Evolutionary conservation across 1,140 invertebrate genomes (phyloP), one percentile per base, ranked within the genome.

Genomic region (Condylostylus longicornis): DNA sequence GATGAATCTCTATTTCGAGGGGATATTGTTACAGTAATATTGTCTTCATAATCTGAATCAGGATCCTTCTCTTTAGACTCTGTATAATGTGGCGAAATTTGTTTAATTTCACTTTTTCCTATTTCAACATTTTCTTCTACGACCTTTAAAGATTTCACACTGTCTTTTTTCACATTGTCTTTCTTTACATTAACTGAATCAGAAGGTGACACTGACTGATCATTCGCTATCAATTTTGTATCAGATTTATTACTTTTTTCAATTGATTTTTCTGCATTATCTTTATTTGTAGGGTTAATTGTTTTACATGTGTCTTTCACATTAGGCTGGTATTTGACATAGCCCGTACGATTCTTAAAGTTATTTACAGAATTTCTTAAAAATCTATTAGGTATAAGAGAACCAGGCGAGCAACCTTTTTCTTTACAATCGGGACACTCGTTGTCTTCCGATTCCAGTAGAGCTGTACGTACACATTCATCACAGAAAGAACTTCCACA

Each of bases 401-500:
- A 87, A 35, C 86, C 85, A 0, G 91, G 89, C 1, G 85, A 88
- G 34, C 94, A 82, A 52, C 88, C 86, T 49, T 82, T 85, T 57
- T 93, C 84, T 28, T 83, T 76, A 61, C 93, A 97, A 51, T 84
- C 79, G 7, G 91, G 91, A 64, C 93, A 98, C 53, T 90, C 80
- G 45, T 91, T 84, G 38, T 93, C 84, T 50, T 95, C 90, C 1
- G 87, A 90, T 52, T 96, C 91, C 28, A 94, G 53, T 13, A 96
- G 62, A 35, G 77, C 76, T 38, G 77, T 82, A 38, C 89, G 72
- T 35, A 96, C 85, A 71, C 85, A 98, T 65, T 97, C 91, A 68
- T 97, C 93, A 67, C 94, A 98, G 65, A 93, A 97, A 18, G 89
- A 94, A 61, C 89, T 89, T 13, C 89, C 91, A 63, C 93, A 98